Evolutionary conservation across 2,797 vertebrate species (phyloP), one percentile per base, ranked within the genome.

Genomic region (Ambastaia sidthimunki): DNA sequence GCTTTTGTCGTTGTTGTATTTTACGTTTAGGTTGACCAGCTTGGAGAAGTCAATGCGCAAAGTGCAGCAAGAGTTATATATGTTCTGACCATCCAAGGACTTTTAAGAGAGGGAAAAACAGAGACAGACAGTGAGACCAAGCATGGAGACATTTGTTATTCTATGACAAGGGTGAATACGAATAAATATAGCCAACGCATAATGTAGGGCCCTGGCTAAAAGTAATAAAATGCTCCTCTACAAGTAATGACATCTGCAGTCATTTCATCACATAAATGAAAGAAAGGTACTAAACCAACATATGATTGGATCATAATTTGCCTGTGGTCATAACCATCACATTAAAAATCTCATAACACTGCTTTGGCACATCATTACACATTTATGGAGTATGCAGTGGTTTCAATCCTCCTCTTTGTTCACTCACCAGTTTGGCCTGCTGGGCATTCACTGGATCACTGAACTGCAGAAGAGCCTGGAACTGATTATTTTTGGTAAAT

Each of bases 1-100:
- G 88, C 97, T 99, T 93, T 99, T 99, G 87, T 99, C 98, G 0
- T 99, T 99, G 94, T 99, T 99, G 93, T 99, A 99, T 88, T 99
- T 99, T 69, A 99, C 98, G 67, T 99, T 99, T 89, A 99, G 95
- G 92, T 97, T 98, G 90, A 98, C 96, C 92, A 99, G 91, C 91
- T 99, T 99, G 88, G 97, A 98, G 93, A 99, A 99, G 93, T 99
- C 97, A 89, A 99, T 99, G 86, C 97, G 94, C 84, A 99, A 93
- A 3, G 98, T 99, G 87, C 98, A 99, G 92, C 98, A 99, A 44
- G 97, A 97, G 88, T 99, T 99, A 88, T 99, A 99, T 90, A 99
- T 99, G 92, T 99, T 99, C 87, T 99, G 98, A 87, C 98, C 98
- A 86, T 99, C 98, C 89, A 99, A 90, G 69, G 98, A 97, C 98